phyloP scores from a whole-genome alignment of 2,888 invertebrate species.

The Pammene aurita region DNA sequence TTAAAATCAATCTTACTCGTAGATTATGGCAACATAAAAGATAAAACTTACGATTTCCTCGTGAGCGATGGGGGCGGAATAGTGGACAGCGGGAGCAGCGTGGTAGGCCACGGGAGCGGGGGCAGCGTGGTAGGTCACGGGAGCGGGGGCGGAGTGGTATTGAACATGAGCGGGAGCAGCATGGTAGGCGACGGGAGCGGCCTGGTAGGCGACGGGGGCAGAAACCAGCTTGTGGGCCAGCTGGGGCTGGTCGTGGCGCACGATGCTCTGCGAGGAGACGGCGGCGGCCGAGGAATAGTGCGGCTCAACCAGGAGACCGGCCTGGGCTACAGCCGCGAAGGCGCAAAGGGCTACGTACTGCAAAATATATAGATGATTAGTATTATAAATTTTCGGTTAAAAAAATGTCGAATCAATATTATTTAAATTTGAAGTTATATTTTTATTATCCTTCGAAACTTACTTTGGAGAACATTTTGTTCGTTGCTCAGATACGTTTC shows the following conservation, averaged over 20 bases:
- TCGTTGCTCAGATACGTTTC: slow-evolving; percentile 33
- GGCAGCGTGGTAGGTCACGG: slow-evolving; percentile 41
- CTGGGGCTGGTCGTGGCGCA: slow-evolving; percentile 46
- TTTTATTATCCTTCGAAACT: slow-evolving; percentile 15
- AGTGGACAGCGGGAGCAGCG: slow-evolving; percentile 39
- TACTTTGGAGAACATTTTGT: slow-evolving; percentile 44
- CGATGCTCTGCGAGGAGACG: slow-evolving; percentile 54
- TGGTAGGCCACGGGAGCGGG: slow-evolving; percentile 38
- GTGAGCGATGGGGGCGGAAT: slow-evolving; percentile 40
- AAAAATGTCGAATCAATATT: too few relatives aligned
- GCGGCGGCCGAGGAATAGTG: slow-evolving; percentile 41
- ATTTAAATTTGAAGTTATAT: too few relatives aligned
- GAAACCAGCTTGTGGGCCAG: slow-evolving; percentile 43
- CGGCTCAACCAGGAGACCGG: slow-evolving; percentile 40
- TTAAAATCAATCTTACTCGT: too few relatives aligned
- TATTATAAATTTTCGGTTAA: background rate
- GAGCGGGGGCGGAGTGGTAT: slow-evolving; percentile 47
- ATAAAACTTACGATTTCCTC: slow-evolving; percentile 41
- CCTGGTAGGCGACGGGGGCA: slow-evolving; percentile 47
- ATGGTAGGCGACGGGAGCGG: slow-evolving; percentile 45
- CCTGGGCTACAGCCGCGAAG: slow-evolving; percentile 51
- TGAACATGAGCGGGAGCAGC: background rate
- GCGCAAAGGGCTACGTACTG: slow-evolving; percentile 41
- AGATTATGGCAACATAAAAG: too few relatives aligned
- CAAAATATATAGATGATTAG: background rate